phyloP scores from a whole-genome alignment of 2,797 vertebrate genomes.

The Pitangus sulphuratus region DNA sequence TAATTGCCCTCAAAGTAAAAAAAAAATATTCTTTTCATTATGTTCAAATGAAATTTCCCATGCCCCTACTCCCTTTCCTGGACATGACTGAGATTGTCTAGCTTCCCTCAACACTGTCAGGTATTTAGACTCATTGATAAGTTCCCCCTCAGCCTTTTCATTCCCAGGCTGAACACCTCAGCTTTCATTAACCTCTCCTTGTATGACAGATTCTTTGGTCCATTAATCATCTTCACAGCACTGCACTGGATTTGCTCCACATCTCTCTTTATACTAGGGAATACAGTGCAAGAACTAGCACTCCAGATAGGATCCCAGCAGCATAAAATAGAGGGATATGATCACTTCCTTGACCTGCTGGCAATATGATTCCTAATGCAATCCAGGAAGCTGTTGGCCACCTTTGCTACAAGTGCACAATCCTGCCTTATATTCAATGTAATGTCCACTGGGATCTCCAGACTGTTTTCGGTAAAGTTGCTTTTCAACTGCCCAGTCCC shows the following conservation, averaged over 20 bases:
- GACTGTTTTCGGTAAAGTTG: background rate
- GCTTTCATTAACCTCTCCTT: background rate
- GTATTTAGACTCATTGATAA: background rate
- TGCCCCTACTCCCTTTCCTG: background rate
- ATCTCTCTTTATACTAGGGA: background rate
- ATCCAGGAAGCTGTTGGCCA: background rate
- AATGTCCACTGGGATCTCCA: background rate
- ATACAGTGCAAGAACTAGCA: background rate
- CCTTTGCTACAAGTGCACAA: background rate
- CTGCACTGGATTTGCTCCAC: background rate
- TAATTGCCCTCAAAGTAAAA: background rate
- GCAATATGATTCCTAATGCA: background rate
- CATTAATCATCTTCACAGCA: background rate
- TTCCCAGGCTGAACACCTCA: background rate
- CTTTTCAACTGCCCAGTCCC: background rate
- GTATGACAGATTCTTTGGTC: background rate
- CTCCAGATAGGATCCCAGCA: background rate
- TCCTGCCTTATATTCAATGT: background rate
- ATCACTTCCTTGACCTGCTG: background rate
- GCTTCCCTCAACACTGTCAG: background rate
- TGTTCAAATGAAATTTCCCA: background rate
- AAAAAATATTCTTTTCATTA: rapidly evolving
- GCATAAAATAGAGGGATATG: background rate
- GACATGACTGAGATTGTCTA: background rate
- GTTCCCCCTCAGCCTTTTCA: background rate